These are phyloP conservation scores for Bombus terrestris DNA, from an alignment of 1,140 invertebrate species.

Conservation along the genomic window DNA sequence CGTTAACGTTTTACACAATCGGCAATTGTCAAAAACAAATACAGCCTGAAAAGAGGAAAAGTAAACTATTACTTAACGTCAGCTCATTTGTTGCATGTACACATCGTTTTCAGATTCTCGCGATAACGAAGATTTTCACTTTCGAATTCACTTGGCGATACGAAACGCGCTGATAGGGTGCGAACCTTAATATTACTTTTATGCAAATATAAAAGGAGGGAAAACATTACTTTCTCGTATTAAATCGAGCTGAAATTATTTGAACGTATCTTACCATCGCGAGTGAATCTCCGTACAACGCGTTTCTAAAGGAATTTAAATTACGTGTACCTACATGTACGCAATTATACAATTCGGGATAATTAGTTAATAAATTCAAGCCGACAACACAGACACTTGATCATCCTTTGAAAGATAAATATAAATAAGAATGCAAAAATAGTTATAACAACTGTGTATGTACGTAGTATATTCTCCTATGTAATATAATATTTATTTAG, in stretches of 20 bases:
- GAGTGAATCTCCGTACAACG: background rate
- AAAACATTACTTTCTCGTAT: conserved; percentile 11
- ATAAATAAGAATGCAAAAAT: background rate
- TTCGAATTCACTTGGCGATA: conserved; percentile 30
- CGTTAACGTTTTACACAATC: no score
- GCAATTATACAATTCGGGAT: background rate
- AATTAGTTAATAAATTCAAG: background rate
- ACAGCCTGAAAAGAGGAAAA: no score
- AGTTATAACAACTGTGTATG: background rate
- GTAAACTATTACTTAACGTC: background rate
- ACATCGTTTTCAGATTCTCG: background rate
- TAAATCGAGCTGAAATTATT: background rate
- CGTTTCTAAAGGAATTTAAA: background rate
- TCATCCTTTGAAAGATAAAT: background rate
- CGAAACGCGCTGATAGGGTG: conserved; percentile 4
- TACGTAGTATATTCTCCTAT: no score
- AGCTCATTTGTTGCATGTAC: background rate
- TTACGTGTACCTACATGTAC: background rate
- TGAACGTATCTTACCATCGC: background rate
- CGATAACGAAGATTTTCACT: conserved; percentile 13
- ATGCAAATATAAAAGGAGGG: background rate
- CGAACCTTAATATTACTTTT: background rate
- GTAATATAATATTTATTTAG: no score
- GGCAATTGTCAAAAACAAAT: no score
- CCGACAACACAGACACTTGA: background rate